These are phyloP conservation scores for Drosophila meridionalis DNA, from an alignment of 2,888 invertebrate species.

Conservation along the genomic window DNA sequence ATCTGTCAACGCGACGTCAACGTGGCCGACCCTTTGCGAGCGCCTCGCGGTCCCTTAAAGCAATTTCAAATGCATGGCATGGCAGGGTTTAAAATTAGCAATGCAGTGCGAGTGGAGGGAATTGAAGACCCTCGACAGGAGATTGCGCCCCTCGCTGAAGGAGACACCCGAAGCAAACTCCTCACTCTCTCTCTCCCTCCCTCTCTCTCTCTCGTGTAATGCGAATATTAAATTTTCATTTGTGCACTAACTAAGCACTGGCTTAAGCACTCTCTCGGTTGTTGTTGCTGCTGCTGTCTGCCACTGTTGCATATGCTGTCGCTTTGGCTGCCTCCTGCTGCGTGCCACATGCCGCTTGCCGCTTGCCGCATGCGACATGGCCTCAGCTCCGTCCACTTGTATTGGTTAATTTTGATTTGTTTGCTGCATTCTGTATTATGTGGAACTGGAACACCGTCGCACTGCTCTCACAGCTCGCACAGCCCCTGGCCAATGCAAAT, in stretches of 20 bases:
- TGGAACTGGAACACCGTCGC: background rate
- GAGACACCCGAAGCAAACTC: too few relatives aligned
- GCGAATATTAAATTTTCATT: slow-evolving; percentile 55
- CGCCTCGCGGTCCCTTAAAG: slow-evolving; percentile 1
- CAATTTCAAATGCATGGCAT: slow-evolving; percentile 60
- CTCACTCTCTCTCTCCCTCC: too few relatives aligned
- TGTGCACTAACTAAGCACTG: slow-evolving; percentile 35
- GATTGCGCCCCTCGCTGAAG: background rate
- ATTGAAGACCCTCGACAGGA: background rate
- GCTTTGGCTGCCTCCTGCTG: slow-evolving; percentile 35
- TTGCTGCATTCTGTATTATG: slow-evolving; percentile 63
- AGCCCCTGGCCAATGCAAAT: slow-evolving; percentile 53
- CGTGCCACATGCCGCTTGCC: slow-evolving; percentile 2
- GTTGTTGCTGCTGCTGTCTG: slow-evolving; percentile 8
- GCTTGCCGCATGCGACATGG: background rate
- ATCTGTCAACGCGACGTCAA: slow-evolving; percentile 17
- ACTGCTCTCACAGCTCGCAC: slow-evolving; percentile 1
- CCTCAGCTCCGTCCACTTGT: slow-evolving; percentile 35
- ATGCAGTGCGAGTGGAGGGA: slow-evolving; percentile 19
- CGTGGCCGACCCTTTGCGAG: background rate
- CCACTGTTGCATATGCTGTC: slow-evolving; percentile 31
- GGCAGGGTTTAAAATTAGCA: slow-evolving; percentile 39
- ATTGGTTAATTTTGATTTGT: slow-evolving; percentile 78
- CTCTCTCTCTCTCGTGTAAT: background rate
- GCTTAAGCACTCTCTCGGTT: slow-evolving; percentile 24